Evolutionary conservation across 2,113 vertebrate species (phyloP).

Genomic region (Oryzias celebensis): DNA sequence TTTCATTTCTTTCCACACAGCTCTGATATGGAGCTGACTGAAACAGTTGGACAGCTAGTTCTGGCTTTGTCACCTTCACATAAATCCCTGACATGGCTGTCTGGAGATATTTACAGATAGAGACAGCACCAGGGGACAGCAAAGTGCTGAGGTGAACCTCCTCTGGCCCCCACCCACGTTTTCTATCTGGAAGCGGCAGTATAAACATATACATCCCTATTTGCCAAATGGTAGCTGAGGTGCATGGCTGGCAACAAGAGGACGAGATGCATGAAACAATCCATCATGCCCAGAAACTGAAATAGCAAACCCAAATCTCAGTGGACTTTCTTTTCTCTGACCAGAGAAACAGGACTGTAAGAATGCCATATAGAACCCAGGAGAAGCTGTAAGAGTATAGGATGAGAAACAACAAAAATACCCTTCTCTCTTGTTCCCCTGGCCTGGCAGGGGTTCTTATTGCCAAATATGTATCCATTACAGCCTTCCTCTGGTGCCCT

Average conservation of each 20-base stretch:
- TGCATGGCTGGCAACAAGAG: conserved; percentile 72
- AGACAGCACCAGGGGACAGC: conserved; percentile 56
- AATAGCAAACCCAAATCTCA: conserved; percentile 68
- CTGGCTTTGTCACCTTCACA: conserved; percentile 64
- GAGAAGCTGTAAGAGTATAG: conserved; percentile 67
- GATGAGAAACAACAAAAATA: conserved; percentile 55
- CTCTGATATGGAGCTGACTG: conserved; percentile 36
- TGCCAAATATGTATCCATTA: conserved; percentile 78
- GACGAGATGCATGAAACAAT: conserved; percentile 71
- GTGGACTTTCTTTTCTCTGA: conserved; percentile 60
- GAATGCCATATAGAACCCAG: conserved; percentile 57
- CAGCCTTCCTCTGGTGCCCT: conserved; percentile 71
- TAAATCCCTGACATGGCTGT: conserved; percentile 72
- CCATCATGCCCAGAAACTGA: conserved; percentile 74
- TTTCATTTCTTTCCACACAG: conserved; percentile 35
- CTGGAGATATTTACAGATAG: conserved; percentile 68
- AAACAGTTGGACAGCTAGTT: conserved; percentile 50
- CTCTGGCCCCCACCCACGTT: conserved; percentile 47
- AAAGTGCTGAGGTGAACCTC: conserved; percentile 75
- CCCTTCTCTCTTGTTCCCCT: conserved; percentile 48
- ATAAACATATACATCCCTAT: conserved; percentile 73
- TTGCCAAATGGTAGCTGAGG: conserved; percentile 64
- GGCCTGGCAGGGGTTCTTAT: conserved; percentile 66
- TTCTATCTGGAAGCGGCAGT: conserved; percentile 67
- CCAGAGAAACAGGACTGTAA: conserved; percentile 42